Evolutionary conservation across 1,140 invertebrate species (phyloP), one percentile per base, ranked within the genome.

Genomic region (Luehdorfia chinensis): DNA sequence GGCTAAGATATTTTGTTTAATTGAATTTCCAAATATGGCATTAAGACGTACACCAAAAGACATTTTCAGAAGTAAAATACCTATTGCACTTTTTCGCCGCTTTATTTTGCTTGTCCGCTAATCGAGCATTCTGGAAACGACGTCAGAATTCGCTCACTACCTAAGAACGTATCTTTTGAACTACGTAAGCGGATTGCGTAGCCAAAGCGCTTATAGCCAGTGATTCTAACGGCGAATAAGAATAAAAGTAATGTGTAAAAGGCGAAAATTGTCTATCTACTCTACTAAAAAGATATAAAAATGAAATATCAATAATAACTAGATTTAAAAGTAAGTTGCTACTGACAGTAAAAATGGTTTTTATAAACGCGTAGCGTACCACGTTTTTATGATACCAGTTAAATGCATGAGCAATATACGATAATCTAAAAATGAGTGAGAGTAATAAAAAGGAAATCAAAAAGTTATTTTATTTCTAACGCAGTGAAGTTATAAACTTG

Each of bases 121-220:
- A 12, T 27, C 23, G 37, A 28, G 4, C 37, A 28, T 15, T 41
- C 25, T 28, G 15, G 12, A 11, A 11, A 43, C n/a, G 39, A 43
- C 39, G 37, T 41, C 37, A 43, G 39, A 43, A 43, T 43, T 43
- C 39, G 39, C 39, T 43, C 39, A 43, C 36, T 39, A 43, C 13
- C 23, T 15, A 27, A 1, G 8, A 43, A 43, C 14, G 25, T 8
- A 14, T 19, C 9, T 11, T 31, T n/a, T 11, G 11, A 12, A 9
- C 37, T 41, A 27, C 13, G 37, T 15, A 41, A 41, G 37, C 37
- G n/a, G 27, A 27, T 16, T 27, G 37, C 37, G 2, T 14, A 36
- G 33, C 33, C 8, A 19, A 31, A 41, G 37, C 34, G 19, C 34
- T 27, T 27, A 31, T 11, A 31, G 13, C 11, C 13, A 19, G 23